A percentile compares a stretch with the other conserved stretches of the same genome.
phyloP scores from a whole-genome alignment of 2,888 invertebrate genomes.

The Beris chalybata region DNA sequence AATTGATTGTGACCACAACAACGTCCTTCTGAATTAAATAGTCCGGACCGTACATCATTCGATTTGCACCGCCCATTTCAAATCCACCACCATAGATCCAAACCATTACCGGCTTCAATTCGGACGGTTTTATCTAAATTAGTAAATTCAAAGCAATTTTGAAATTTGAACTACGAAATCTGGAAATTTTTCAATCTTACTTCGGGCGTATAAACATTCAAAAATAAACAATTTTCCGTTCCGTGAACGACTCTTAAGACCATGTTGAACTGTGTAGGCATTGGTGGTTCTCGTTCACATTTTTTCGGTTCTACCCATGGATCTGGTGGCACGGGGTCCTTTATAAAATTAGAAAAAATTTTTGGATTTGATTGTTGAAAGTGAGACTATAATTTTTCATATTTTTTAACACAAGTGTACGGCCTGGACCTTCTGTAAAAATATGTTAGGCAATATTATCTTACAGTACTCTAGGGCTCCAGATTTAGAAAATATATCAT shows the following conservation, averaged over 20 bases:
- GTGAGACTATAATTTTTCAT: too few relatives aligned
- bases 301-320: background rate
- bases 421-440: too few relatives aligned
- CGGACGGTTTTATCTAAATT: constrained; percentile 45
- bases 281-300: background rate
- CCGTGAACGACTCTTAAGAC: background rate
- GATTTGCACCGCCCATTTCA: constrained; percentile 55
- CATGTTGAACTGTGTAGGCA: constrained; percentile 5
- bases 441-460: too few relatives aligned
- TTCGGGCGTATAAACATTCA: constrained; percentile 8
- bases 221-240: constrained; percentile 12
- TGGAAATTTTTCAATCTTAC: background rate
- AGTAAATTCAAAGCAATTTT: too few relatives aligned
- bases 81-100: constrained; percentile 60
- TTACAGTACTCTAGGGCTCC: too few relatives aligned
- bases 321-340: constrained; percentile 6
- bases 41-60: constrained; percentile 56
- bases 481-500: too few relatives aligned
- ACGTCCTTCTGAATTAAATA: constrained; percentile 57
- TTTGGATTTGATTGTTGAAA: too few relatives aligned
- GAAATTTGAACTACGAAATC: background rate
- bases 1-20: constrained; percentile 57
- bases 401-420: too few relatives aligned
- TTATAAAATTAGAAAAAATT: too few relatives aligned
- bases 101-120: constrained; percentile 55